These are phyloP conservation scores for Oreochromis tanganicae DNA, from an alignment of 2,113 vertebrate genomes.

Conservation along the genomic window DNA sequence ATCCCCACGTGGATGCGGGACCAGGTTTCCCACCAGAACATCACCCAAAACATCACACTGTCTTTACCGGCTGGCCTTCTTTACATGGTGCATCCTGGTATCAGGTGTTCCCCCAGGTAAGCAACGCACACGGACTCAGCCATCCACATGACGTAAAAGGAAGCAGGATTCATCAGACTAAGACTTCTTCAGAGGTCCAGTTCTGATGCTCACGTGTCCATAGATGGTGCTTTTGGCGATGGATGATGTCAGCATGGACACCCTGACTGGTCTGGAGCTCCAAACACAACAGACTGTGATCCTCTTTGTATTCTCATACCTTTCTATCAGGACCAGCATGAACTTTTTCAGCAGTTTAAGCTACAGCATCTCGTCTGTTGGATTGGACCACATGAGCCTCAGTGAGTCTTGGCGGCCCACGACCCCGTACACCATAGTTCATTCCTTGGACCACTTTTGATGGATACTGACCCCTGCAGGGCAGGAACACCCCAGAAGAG, in stretches of 20 bases:
- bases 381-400: background rate
- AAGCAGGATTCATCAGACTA: background rate
- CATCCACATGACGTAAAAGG: background rate
- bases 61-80: background rate
- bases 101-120: background rate
- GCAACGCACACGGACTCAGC: rapidly evolving
- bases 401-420: background rate
- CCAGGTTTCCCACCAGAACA: background rate
- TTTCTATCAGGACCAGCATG: background rate
- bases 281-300: background rate
- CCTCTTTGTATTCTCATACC: background rate
- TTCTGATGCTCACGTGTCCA: rapidly evolving
- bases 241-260: too few relatives aligned
- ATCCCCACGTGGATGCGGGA: background rate
- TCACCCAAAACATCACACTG: background rate
- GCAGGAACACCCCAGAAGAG: background rate
- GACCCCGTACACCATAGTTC: background rate
- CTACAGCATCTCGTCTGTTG: background rate
- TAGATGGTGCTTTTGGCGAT: background rate
- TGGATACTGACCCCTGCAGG: background rate
- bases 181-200: background rate
- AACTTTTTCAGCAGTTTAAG: background rate
- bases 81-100: background rate
- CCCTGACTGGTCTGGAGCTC: too few relatives aligned
- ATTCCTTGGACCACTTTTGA: background rate